These are phyloP conservation scores for Rafetus swinhoei DNA, from an alignment of 2,113 vertebrate species.

Conservation along the genomic window DNA sequence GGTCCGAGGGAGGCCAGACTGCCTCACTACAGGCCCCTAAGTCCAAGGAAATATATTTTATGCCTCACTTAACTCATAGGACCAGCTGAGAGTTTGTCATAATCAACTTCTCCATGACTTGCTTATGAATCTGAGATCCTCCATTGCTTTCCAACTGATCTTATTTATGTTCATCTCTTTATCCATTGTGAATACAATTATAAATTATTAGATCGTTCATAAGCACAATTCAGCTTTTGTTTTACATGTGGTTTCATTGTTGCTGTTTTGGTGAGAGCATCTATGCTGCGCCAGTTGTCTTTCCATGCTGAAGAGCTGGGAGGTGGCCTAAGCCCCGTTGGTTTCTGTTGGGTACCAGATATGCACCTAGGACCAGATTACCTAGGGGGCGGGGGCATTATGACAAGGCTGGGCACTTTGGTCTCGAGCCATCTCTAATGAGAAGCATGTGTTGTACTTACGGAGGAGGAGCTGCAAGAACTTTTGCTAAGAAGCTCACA, in stretches of 20 bases:
- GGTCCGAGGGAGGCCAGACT: too few relatives aligned
- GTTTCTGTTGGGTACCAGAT: background rate
- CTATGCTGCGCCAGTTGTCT: background rate
- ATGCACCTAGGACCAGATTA: background rate
- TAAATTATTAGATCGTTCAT: background rate
- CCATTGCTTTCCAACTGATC: background rate
- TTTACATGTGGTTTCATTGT: background rate
- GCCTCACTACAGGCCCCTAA: background rate
- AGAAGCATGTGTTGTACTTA: background rate
- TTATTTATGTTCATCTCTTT: background rate
- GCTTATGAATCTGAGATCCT: background rate
- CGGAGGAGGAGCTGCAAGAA: background rate
- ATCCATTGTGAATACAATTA: background rate
- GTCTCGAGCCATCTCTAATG: background rate
- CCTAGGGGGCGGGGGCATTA: background rate
- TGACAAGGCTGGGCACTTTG: background rate
- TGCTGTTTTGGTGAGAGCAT: background rate
- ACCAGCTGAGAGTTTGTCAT: background rate
- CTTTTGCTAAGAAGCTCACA: background rate
- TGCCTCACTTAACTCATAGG: background rate
- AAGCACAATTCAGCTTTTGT: background rate
- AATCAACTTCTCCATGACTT: background rate
- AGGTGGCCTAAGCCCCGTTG: background rate
- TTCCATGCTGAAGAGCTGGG: background rate
- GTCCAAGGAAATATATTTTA: background rate